phyloP scores from a whole-genome alignment of 2,888 invertebrate genomes.

The Bugulina stolonifera region DNA sequence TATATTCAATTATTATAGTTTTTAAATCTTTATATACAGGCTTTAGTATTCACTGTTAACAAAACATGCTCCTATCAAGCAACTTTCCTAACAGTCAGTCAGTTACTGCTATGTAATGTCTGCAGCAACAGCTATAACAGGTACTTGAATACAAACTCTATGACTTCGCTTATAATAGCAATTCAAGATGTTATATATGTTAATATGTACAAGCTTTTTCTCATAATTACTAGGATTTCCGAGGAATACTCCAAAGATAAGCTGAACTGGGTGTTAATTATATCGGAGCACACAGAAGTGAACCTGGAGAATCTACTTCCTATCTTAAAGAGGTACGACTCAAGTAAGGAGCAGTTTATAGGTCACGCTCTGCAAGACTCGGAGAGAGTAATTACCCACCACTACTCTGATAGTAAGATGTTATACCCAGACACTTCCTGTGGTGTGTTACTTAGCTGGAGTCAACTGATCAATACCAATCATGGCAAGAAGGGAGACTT shows the following conservation, averaged over 20 bases:
- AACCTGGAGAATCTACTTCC: not conserved
- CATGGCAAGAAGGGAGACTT: constrained; percentile 57
- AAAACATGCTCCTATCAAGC: no score
- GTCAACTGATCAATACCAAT: not conserved
- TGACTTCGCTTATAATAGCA: no score
- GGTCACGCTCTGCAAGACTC: constrained; percentile 24
- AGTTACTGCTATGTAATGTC: no score
- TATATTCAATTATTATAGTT: no score
- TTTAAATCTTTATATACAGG: no score
- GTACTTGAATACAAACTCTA: no score
- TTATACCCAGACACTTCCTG: constrained; percentile 17
- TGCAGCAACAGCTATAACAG: no score
- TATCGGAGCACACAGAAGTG: constrained; percentile 17
- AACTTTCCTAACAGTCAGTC: no score
- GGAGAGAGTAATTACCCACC: constrained; percentile 6
- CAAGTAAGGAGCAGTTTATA: constrained; percentile 9
- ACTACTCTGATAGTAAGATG: not conserved
- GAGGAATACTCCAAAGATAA: not conserved
- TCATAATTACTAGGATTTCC: not conserved
- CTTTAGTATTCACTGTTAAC: no score
- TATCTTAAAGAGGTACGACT: not conserved
- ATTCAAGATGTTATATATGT: no score
- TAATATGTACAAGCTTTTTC: no score
- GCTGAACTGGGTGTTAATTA: not conserved
- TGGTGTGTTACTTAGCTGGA: constrained; percentile 13